A percentile compares a stretch with the other conserved stretches of the same genome.
phyloP scores from a whole-genome alignment of 2,888 invertebrate genomes.

The Myathropa florea region DNA sequence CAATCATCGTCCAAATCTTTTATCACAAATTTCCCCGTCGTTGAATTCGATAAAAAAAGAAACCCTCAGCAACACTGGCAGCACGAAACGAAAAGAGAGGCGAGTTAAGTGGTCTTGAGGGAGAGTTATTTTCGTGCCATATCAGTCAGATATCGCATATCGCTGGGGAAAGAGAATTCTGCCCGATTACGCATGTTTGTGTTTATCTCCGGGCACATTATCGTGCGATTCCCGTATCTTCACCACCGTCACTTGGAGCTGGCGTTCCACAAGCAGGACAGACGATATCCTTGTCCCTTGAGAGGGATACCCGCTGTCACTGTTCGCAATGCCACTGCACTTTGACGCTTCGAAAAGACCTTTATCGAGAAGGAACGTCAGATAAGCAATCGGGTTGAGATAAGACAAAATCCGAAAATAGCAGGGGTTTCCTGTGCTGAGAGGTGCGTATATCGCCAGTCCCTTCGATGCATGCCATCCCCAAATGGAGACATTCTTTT shows the following conservation, averaged over 20 bases:
- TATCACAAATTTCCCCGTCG: no score
- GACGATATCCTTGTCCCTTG: slow-evolving; percentile 4
- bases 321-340: not conserved
- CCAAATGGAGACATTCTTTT: no score
- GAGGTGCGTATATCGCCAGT: no score
- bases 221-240: not conserved
- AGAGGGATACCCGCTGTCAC: not conserved
- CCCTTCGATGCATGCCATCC: no score
- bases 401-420: not conserved
- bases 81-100: not conserved
- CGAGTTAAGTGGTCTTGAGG: not conserved
- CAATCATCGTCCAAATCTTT: no score
- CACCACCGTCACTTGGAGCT: not conserved
- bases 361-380: not conserved
- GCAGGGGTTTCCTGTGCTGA: not conserved
- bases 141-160: slow-evolving; percentile 1
- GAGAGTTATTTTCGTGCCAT: slow-evolving; percentile 13
- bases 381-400: not conserved
- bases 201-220: not conserved
- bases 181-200: not conserved
- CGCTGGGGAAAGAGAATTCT: not conserved
- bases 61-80: not conserved
- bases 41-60: not conserved
- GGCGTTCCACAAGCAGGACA: not conserved
- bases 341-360: not conserved